These are phyloP conservation scores for Pammene fasciana DNA, from an alignment of 2,888 invertebrate genomes.

Conservation along the genomic window DNA sequence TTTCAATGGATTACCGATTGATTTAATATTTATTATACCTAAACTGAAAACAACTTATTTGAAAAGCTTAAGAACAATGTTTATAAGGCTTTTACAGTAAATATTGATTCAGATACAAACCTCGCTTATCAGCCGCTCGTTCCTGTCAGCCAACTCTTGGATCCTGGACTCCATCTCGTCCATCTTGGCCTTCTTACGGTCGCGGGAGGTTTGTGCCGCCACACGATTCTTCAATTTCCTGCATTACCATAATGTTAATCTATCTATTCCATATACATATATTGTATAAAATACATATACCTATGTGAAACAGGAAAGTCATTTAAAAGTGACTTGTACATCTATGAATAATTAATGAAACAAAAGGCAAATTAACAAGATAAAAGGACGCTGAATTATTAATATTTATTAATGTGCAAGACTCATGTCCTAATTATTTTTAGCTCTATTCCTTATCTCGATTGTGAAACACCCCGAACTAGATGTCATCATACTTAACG, in stretches of 20 bases:
- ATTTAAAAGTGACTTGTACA: constrained; percentile 20
- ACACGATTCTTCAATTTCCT: constrained; percentile 98
- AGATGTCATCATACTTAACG: constrained; percentile 34
- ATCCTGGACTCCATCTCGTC: constrained; percentile 92
- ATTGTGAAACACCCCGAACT: not conserved
- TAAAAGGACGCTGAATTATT: constrained; percentile 1
- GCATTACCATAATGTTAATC: constrained; percentile 47
- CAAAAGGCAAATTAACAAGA: not conserved
- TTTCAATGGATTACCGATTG: too few species aligned
- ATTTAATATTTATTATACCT: too few species aligned
- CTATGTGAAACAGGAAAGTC: constrained; percentile 5
- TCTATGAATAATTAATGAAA: constrained; percentile 14
- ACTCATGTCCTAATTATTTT: constrained; percentile 10
- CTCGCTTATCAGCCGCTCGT: constrained; percentile 86
- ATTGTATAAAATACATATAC: not conserved
- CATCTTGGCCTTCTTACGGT: constrained; percentile 97
- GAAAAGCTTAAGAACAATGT: too few species aligned
- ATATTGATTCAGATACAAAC: not conserved
- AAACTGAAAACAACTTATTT: not conserved
- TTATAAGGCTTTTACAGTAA: too few species aligned
- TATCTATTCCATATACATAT: not conserved
- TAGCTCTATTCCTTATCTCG: constrained; percentile 15
- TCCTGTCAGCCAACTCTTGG: constrained; percentile 84
- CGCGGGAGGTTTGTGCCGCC: constrained; percentile 98
- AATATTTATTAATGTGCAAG: not conserved